Evolutionary conservation across 2,888 invertebrate genomes (phyloP), one percentile per base, ranked within the genome.

Genomic region (Panopea generosa): DNA sequence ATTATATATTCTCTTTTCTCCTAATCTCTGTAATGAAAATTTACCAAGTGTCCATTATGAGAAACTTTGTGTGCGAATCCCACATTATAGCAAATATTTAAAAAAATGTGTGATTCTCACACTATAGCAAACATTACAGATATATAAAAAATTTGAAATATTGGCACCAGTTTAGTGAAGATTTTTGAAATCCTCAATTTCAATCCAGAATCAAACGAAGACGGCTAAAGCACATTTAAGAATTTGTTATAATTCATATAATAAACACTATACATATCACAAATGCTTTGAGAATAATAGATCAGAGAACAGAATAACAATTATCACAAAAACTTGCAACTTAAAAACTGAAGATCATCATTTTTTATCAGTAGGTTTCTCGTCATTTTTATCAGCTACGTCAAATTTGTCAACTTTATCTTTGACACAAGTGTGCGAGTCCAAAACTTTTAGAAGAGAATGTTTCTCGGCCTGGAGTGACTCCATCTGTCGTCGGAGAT

Each of bases 401-500:
- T 62, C 61, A 26, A 38, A n/a, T 53, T 50, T 26, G 47, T 53
- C 40, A 53, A 20, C 9, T n/a, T 40, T 27, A 57, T 65, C 66
- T 61, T 57, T 70, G 14, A 72, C 69, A 62, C 79, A 80, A n/a
- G 69, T 49, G 49, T 80, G 79, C 22, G 61, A 52, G 33, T 72
- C 72, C 27, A 80, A 65, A 66, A 57, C 69, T 66, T 72, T 76
- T 33, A 75, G 63, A 50, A 80, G 75, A 53, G 61, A 65, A 18
- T 61, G 66, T 69, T 80, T 80, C 72, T 80, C 75, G 57, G 66
- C 69, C 62, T 62, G 38, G 50, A 80, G 69, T 53, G 66, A 65
- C 66, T 80, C 79, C 75, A 80, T 69, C 72, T 80, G 68, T 61
- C 66, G 61, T 75, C 68, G 75, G 69, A 80, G 75, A 66, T 72